Evolutionary conservation across 1,140 invertebrate genomes (phyloP).

Genomic region (Megalopta genalis): DNA sequence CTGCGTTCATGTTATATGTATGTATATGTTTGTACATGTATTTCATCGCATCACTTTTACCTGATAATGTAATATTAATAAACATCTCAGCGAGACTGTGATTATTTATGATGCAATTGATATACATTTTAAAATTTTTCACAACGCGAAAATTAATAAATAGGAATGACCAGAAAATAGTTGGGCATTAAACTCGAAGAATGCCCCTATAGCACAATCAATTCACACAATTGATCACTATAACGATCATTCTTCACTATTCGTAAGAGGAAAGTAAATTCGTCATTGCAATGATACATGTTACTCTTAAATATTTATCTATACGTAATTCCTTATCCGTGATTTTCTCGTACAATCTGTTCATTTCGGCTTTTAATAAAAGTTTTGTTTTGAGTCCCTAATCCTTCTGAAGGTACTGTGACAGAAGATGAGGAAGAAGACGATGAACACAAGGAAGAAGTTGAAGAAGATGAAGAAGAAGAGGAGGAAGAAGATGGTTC

Average conservation of each 20-base stretch:
- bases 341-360: constrained; percentile 60
- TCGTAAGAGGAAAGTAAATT: constrained; percentile 31
- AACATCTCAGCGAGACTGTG: constrained; percentile 27
- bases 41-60: constrained; percentile 10
- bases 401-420: constrained; percentile 56
- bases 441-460: constrained; percentile 19
- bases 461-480: constrained; percentile 20
- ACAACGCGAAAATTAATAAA: constrained; percentile 38
- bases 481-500: constrained; percentile 72
- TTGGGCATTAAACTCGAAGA: constrained; percentile 13
- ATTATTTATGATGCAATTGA: constrained; percentile 23
- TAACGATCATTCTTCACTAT: constrained; percentile 35
- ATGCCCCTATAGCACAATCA: constrained; percentile 15
- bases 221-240: constrained; percentile 16
- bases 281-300: not conserved
- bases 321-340: constrained; percentile 43
- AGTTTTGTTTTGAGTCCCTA: constrained; percentile 70
- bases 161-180: constrained; percentile 36
- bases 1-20: constrained; percentile 35
- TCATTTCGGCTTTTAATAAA: constrained; percentile 60
- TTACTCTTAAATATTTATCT: constrained; percentile 14
- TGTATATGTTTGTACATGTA: constrained; percentile 32
- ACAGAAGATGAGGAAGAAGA: constrained; percentile 25
- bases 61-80: constrained; percentile 28
- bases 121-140: constrained; percentile 17